phyloP scores from a whole-genome alignment of 1,140 invertebrate species.

The Hylaeus anthracinus region DNA sequence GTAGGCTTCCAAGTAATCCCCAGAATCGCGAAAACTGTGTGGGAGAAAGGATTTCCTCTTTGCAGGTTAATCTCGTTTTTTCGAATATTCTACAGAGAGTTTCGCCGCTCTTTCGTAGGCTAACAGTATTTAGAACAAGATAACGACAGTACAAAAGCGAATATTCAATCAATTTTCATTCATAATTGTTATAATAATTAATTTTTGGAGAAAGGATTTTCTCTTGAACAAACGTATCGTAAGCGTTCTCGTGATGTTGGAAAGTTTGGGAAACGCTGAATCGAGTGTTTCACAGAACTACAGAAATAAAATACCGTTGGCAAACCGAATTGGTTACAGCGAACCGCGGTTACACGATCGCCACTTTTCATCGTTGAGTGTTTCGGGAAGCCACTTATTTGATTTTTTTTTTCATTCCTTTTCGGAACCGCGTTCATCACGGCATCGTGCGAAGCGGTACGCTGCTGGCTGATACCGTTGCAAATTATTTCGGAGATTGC shows the following conservation, averaged over 20 bases:
- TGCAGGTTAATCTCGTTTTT: not conserved
- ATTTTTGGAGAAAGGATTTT: no score
- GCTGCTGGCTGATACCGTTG: not conserved
- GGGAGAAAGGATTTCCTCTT: not conserved
- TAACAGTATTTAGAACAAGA: no score
- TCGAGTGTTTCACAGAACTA: no score
- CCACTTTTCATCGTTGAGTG: not conserved
- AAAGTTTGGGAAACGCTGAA: no score
- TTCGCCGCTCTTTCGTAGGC: no score
- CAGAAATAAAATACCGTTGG: not conserved
- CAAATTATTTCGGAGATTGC: constrained; percentile 50
- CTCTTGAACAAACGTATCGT: no score
- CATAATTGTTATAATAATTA: no score
- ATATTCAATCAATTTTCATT: no score
- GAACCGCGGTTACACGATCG: not conserved
- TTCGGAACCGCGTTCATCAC: not conserved
- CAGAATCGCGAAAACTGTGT: not conserved
- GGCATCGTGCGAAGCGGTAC: not conserved
- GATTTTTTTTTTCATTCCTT: constrained; percentile 7
- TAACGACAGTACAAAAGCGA: no score
- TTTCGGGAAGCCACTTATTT: not conserved
- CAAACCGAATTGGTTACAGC: not conserved
- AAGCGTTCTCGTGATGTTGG: no score
- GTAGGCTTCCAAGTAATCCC: not conserved
- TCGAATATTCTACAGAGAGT: no score